Conservation (phyloP, 2,888 invertebrate genomes). For the Synanthedon andrenaeformis region DNA sequence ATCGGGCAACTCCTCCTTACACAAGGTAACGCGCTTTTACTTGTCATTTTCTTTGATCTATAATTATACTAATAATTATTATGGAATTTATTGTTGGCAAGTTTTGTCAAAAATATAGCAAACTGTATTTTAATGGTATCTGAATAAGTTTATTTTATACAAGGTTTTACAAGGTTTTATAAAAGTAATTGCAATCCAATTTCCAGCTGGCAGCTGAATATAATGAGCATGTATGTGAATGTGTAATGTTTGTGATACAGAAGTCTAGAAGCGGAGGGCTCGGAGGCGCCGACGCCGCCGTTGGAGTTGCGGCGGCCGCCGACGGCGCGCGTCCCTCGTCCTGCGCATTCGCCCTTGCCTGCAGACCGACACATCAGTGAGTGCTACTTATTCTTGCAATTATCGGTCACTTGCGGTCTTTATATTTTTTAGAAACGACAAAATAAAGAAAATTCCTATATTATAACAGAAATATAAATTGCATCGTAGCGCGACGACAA, state of each 20-base stretch:
- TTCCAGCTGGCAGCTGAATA: no score
- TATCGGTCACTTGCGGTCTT: not conserved
- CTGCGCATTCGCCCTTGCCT: conserved; percentile 77
- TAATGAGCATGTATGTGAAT: no score
- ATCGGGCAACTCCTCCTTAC: conserved; percentile 50
- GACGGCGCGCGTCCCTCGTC: conserved; percentile 74
- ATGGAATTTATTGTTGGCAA: not conserved
- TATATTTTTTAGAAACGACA: no score
- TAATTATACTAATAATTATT: not conserved
- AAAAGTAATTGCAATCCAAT: no score
- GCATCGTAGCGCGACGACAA: no score
- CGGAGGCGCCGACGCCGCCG: conserved; percentile 77
- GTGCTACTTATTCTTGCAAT: conserved; percentile 7
- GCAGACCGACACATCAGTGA: conserved; percentile 69
- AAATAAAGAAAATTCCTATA: no score
- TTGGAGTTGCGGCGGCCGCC: conserved; percentile 76
- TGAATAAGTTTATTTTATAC: no score
- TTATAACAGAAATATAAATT: no score
- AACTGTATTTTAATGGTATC: no score
- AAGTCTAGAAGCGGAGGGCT: conserved; percentile 71
- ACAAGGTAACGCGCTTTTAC: conserved; percentile 31
- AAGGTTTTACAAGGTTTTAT: no score
- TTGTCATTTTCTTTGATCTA: not conserved
- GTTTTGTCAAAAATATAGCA: no score
- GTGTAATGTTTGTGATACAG: conserved; percentile 15